Percentiles rank a stretch among this genome's conserved stretches.
These are phyloP conservation scores for Philonicus albiceps DNA, from an alignment of 2,888 invertebrate genomes.

Conservation along the genomic window DNA sequence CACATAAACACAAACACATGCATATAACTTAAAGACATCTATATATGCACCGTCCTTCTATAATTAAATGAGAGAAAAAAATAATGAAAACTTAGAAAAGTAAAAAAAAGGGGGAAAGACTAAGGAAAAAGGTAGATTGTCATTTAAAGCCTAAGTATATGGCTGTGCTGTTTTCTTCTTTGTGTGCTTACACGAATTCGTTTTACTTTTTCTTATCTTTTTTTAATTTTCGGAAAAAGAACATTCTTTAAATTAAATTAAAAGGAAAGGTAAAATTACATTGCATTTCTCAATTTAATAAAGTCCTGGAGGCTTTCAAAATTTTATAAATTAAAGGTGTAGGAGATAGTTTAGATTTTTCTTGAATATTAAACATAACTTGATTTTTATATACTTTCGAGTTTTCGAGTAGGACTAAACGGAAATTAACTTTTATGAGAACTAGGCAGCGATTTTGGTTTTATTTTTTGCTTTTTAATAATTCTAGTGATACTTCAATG, in stretches of 20 bases:
- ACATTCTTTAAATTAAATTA: not conserved
- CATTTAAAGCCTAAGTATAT: conserved; percentile 17
- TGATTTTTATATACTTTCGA: not conserved
- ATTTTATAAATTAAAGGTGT: not conserved
- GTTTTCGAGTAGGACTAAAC: not conserved
- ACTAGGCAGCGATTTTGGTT: not conserved
- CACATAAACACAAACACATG: not conserved
- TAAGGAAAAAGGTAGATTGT: not conserved
- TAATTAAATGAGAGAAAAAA: conserved; percentile 6
- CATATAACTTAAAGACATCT: not conserved
- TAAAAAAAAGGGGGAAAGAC: not conserved
- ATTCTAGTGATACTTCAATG: not conserved
- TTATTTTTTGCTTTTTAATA: not conserved
- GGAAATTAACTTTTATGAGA: not conserved
- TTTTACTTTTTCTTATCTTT: not conserved
- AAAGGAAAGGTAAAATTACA: not conserved
- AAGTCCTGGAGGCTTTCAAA: not conserved
- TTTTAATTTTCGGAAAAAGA: not conserved
- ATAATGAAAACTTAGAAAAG: not conserved
- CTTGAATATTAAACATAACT: not conserved
- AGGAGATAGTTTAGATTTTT: not conserved
- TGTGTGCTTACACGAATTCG: not conserved
- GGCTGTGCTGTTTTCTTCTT: conserved; percentile 35
- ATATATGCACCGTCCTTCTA: conserved; percentile 34
- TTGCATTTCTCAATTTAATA: not conserved